Conservation (phyloP, 2,888 invertebrate genomes). For the Idaea biselata region DNA sequence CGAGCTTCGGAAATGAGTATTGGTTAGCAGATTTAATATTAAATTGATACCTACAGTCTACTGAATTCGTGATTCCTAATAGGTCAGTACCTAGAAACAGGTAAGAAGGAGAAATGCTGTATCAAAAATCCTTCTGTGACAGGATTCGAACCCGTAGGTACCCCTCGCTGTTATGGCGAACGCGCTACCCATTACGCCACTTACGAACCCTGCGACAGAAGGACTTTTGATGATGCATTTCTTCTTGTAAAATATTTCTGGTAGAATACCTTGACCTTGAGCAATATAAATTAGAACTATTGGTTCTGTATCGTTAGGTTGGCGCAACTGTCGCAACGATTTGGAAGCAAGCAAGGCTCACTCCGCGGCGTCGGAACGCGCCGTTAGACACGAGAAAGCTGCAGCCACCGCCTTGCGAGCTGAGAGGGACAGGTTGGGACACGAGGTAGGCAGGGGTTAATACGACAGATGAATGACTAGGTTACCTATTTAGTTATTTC, state of each 20-base stretch:
- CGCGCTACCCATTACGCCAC: too few species aligned
- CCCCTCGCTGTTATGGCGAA: too few species aligned
- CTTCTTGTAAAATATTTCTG: too few species aligned
- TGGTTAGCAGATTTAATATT: constrained; percentile 38
- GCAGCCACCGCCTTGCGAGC: constrained; percentile 45
- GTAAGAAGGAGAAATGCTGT: too few species aligned
- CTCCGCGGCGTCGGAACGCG: constrained; percentile 50
- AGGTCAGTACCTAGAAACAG: too few species aligned
- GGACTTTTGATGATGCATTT: too few species aligned
- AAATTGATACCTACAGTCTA: background rate
- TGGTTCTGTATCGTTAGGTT: constrained; percentile 40
- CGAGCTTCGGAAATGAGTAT: constrained; percentile 66
- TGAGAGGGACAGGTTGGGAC: constrained; percentile 46
- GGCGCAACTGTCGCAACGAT: constrained; percentile 71
- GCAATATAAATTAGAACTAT: background rate
- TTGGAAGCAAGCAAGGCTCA: constrained; percentile 41
- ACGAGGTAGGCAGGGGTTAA: background rate
- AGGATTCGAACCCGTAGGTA: too few species aligned
- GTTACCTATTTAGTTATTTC: too few species aligned
- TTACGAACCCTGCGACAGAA: too few species aligned
- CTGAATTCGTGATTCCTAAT: background rate
- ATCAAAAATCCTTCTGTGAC: too few species aligned
- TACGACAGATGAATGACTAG: background rate
- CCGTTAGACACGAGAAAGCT: constrained; percentile 42
- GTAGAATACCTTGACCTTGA: too few species aligned